phyloP scores from a whole-genome alignment of 2,888 invertebrate genomes.

The Parnassius orleans region DNA sequence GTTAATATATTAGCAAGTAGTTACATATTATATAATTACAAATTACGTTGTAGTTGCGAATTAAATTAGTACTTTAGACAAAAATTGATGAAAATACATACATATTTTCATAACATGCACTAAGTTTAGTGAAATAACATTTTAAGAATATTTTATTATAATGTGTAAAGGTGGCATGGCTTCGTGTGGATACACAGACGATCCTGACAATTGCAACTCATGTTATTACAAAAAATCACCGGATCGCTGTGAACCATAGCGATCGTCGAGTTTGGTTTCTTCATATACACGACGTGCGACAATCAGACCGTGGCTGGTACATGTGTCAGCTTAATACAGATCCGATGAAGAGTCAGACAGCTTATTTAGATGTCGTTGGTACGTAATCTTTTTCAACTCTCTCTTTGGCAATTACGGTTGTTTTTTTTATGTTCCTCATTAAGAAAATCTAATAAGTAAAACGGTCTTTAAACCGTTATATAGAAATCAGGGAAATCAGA shows the following conservation, averaged over 20 bases:
- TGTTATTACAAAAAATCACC: slow-evolving; percentile 94
- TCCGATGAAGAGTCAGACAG: slow-evolving; percentile 95
- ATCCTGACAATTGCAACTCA: slow-evolving; percentile 94
- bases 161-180: slow-evolving; percentile 88
- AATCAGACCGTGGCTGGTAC: slow-evolving; percentile 93
- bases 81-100: no score
- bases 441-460: no score
- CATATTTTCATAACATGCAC: no score
- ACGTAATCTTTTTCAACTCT: slow-evolving; percentile 49
- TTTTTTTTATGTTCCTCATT: no score
- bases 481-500: no score
- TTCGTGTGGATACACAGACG: slow-evolving; percentile 95
- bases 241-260: slow-evolving; percentile 91
- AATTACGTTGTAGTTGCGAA: no score
- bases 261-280: slow-evolving; percentile 93
- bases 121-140: no score
- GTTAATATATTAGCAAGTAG: no score
- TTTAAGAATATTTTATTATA: no score
- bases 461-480: no score
- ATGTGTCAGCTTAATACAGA: slow-evolving; percentile 97
- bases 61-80: no score
- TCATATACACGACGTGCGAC: slow-evolving; percentile 91
- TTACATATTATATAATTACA: no score
- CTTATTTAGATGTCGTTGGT: slow-evolving; percentile 94
- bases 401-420: neutral